A percentile compares a stretch with the other conserved stretches of the same genome.
Evolutionary conservation across 2,797 vertebrate species (phyloP).

Genomic region (Tokudaia muenninki): DNA sequence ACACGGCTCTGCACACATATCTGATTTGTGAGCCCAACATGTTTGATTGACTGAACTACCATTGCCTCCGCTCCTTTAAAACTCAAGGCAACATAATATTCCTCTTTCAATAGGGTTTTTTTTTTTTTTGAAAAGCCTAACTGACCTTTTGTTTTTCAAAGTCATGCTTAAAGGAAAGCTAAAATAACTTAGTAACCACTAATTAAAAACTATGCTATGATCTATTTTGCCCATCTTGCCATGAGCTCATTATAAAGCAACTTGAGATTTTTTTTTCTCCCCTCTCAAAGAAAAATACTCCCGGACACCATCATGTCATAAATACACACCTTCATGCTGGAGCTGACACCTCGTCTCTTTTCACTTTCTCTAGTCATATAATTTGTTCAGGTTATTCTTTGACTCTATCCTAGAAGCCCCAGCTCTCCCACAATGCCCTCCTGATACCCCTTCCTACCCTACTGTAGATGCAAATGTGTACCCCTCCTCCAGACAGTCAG

Average conservation of each 20-base stretch:
- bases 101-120: not conserved
- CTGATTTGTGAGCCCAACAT: constrained; percentile 17
- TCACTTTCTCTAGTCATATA: not conserved
- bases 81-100: constrained; percentile 45
- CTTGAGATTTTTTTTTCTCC: constrained; percentile 6
- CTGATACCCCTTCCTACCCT: not conserved
- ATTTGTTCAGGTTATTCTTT: constrained; percentile 26
- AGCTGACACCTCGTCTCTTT: not conserved
- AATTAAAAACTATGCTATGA: not conserved
- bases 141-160: constrained; percentile 68
- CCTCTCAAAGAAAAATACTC: constrained; percentile 40
- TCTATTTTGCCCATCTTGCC: not conserved
- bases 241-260: not conserved
- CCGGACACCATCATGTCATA: not conserved
- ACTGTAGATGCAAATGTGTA: not conserved
- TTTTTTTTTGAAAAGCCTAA: constrained; percentile 4
- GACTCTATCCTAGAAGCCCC: constrained; percentile 8
- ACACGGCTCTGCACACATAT: not conserved
- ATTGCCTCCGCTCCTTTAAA: constrained; percentile 22
- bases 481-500: not conserved
- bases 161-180: constrained; percentile 56
- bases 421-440: not conserved
- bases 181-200: not conserved
- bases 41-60: constrained; percentile 47
- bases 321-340: not conserved